Evolutionary conservation across 2,113 vertebrate species (phyloP).

Genomic region (Nansenia antarctica): DNA sequence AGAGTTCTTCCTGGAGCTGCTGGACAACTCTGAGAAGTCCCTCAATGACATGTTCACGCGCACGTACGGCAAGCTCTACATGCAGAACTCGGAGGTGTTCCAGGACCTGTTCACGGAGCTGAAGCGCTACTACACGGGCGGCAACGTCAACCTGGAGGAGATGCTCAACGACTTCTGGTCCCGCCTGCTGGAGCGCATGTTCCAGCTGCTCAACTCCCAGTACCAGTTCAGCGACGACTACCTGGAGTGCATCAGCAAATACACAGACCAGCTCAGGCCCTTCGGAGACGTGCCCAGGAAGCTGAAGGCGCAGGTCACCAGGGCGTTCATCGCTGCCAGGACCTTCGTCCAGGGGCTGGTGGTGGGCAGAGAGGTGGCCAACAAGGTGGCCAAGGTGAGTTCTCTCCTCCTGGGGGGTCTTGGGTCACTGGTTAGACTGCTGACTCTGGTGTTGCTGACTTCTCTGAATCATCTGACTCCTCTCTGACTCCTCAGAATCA

Average conservation of each 20-base stretch:
- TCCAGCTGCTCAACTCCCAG: slow-evolving; percentile 94
- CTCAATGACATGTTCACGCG: slow-evolving; percentile 91
- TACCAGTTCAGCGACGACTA: slow-evolving; percentile 96
- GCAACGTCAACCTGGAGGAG: slow-evolving; percentile 94
- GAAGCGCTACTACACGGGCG: slow-evolving; percentile 93
- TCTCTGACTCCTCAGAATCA: too few species aligned
- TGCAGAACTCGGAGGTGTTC: slow-evolving; percentile 95
- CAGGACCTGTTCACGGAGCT: slow-evolving; percentile 95
- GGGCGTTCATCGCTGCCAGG: slow-evolving; percentile 91
- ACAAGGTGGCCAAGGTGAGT: slow-evolving; percentile 94
- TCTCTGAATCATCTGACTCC: too few species aligned
- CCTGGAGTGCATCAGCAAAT: slow-evolving; percentile 95
- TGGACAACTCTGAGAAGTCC: slow-evolving; percentile 94
- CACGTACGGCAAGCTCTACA: slow-evolving; percentile 91
- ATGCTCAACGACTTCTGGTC: slow-evolving; percentile 98
- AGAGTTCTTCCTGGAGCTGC: slow-evolving; percentile 97
- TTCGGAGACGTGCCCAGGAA: slow-evolving; percentile 94
- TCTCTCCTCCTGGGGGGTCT: too few species aligned
- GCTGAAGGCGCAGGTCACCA: slow-evolving; percentile 92
- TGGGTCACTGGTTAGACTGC: too few species aligned
- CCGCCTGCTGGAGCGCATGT: slow-evolving; percentile 91
- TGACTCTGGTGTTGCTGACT: not conserved
- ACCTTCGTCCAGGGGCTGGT: slow-evolving; percentile 97
- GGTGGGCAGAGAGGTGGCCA: slow-evolving; percentile 94
- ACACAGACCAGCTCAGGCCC: slow-evolving; percentile 91